Evolutionary conservation across 2,797 vertebrate species (phyloP).

Genomic region (Vipera ursinii): DNA sequence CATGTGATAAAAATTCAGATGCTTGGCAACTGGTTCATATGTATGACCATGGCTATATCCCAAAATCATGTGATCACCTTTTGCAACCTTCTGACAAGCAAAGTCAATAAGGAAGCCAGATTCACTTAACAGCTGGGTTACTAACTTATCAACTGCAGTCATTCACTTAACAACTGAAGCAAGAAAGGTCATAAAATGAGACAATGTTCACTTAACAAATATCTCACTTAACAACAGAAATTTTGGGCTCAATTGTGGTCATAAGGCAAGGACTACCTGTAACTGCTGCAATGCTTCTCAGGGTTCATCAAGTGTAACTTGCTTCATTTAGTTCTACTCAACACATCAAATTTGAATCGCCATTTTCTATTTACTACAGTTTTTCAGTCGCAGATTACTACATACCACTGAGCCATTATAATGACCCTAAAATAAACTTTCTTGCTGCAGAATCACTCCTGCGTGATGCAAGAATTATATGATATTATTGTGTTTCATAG

Average conservation of each 20-base stretch:
- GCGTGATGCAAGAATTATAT: rapidly evolving
- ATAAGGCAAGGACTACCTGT: background rate
- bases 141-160: background rate
- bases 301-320: background rate
- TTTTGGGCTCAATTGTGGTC: background rate
- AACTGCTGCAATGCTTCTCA: background rate
- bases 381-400: background rate
- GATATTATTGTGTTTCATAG: background rate
- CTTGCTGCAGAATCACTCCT: background rate
- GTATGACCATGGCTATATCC: background rate
- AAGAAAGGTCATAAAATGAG: background rate
- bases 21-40: background rate
- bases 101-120: background rate
- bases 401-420: background rate
- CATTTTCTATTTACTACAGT: background rate
- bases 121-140: background rate
- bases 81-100: background rate
- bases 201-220: background rate
- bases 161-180: background rate
- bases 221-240: background rate
- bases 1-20: background rate
- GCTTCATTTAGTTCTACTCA: background rate
- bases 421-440: background rate
- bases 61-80: background rate
- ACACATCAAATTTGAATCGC: background rate